Evolutionary conservation across 2,113 vertebrate species (phyloP), one percentile per base, ranked within the genome.

Genomic region (Chloropsis cyanopogon): DNA sequence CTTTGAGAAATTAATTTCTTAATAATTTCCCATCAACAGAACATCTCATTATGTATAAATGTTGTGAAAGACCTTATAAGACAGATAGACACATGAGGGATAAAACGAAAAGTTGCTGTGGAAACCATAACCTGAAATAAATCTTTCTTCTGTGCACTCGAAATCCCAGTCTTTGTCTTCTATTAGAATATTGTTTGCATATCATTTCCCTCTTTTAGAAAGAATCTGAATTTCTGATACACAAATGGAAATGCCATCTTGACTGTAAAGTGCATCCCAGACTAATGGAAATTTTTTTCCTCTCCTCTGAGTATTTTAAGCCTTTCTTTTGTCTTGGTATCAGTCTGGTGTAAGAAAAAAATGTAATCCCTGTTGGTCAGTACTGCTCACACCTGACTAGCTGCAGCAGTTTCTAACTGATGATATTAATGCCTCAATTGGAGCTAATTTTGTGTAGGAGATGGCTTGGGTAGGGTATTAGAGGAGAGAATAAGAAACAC

Each of bases 51-150:
- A 35, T 47, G 64, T 56, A 42, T 64, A 94, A 96, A 94, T 92
- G n/a, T 95, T 97, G 64, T 91, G 95, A 96, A 88, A 96, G 83
- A 81, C 65, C 56, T 86, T 90, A 54, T 60, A 83, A 92, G 72
- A 92, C 60, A 81, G 88, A 72, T 5, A 93, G 78, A 82, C 86
- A 83, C 15, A 71, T 17, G 22, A 91, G 37, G 24, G 35, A 73
- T 53, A 88, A 90, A 94, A 95, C 70, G 61, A 91, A 82, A 94
- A 95, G 87, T 93, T 96, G 92, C 87, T 94, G 91, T 88, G 82
- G 91, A 92, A 95, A 96, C 84, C 25, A 24, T 44, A 93, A 95
- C 63, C 71, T 93, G 82, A 95, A 94, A 88, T 29, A 90, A 88
- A 31, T 86, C 63, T 89, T 64, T 76, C 54, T 86, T 92, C 49